phyloP scores from a whole-genome alignment of 1,140 invertebrate genomes.

The Anoplophora glabripennis region DNA sequence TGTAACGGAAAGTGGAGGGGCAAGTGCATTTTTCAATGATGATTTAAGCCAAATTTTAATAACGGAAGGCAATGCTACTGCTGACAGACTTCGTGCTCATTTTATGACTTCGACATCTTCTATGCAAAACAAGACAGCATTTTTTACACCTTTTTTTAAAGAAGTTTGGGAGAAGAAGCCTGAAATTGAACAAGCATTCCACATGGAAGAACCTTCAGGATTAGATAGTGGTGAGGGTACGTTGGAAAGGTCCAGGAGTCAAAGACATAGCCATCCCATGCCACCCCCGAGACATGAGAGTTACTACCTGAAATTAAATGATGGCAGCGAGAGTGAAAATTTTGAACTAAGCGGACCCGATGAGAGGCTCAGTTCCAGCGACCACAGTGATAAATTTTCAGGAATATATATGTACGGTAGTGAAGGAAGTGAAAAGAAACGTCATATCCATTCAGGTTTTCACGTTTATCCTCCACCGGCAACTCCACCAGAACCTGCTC shows the following conservation, averaged over 20 bases:
- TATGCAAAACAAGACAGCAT: constrained; percentile 83
- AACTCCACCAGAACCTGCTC: constrained; percentile 77
- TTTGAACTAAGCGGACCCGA: constrained; percentile 65
- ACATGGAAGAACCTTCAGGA: constrained; percentile 77
- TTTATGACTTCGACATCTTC: constrained; percentile 85
- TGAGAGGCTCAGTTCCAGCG: constrained; percentile 57
- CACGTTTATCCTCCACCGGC: constrained; percentile 78
- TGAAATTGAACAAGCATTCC: constrained; percentile 89
- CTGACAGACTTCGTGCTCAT: constrained; percentile 87
- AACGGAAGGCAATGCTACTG: constrained; percentile 87
- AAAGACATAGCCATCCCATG: constrained; percentile 49
- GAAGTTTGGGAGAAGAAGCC: constrained; percentile 94
- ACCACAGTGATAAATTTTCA: constrained; percentile 66
- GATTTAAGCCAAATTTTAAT: constrained; percentile 87
- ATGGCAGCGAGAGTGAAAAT: constrained; percentile 76
- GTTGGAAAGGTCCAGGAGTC: constrained; percentile 61
- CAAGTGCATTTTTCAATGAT: constrained; percentile 84
- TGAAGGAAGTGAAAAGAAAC: constrained; percentile 46
- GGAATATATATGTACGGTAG: constrained; percentile 49
- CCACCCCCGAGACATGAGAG: constrained; percentile 69
- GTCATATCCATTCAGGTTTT: constrained; percentile 58
- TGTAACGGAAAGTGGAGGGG: constrained; percentile 82
- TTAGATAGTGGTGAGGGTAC: constrained; percentile 69
- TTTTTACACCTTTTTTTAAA: constrained; percentile 94
- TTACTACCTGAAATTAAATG: constrained; percentile 63